Percentiles rank a stretch among this genome's conserved stretches.
phyloP scores from a whole-genome alignment of 2,113 vertebrate genomes.

The Galeopterus variegatus region DNA sequence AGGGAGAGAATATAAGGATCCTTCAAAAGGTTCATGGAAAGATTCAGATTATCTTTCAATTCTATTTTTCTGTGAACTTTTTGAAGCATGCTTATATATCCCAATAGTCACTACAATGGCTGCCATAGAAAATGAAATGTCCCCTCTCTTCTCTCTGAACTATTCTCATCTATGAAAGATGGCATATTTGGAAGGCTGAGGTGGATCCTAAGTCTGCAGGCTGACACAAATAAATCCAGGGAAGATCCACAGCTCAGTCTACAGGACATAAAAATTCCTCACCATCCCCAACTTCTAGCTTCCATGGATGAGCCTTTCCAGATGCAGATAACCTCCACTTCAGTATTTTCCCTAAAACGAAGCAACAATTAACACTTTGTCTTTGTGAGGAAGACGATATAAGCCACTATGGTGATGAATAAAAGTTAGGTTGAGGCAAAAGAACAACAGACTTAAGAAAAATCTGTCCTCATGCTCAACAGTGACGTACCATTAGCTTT shows the following conservation, averaged over 20 bases:
- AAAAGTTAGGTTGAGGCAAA: slow-evolving; percentile 5
- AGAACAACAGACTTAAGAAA: slow-evolving; percentile 25
- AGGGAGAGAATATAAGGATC: not conserved
- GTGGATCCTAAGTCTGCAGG: not conserved
- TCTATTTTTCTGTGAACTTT: too few relatives aligned
- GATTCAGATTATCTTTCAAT: too few relatives aligned
- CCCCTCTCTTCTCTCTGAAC: not conserved
- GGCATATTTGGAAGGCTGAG: slow-evolving; percentile 20
- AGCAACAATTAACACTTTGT: not conserved
- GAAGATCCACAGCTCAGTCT: not conserved
- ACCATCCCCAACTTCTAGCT: not conserved
- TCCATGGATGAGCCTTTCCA: slow-evolving; percentile 8
- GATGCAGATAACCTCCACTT: not conserved
- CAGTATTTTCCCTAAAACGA: slow-evolving; percentile 28
- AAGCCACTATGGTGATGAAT: not conserved
- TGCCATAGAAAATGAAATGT: slow-evolving; percentile 10
- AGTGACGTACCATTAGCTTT: slow-evolving; percentile 56
- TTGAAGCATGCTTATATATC: too few relatives aligned
- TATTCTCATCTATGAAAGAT: not conserved
- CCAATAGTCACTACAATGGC: not conserved
- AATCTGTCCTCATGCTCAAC: slow-evolving; percentile 36
- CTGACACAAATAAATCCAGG: not conserved
- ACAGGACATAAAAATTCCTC: not conserved
- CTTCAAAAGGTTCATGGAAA: too few relatives aligned
- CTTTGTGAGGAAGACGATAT: not conserved